Evolutionary conservation across 2,797 vertebrate genomes (phyloP).

Genomic region (Takifugu ocellatus): DNA sequence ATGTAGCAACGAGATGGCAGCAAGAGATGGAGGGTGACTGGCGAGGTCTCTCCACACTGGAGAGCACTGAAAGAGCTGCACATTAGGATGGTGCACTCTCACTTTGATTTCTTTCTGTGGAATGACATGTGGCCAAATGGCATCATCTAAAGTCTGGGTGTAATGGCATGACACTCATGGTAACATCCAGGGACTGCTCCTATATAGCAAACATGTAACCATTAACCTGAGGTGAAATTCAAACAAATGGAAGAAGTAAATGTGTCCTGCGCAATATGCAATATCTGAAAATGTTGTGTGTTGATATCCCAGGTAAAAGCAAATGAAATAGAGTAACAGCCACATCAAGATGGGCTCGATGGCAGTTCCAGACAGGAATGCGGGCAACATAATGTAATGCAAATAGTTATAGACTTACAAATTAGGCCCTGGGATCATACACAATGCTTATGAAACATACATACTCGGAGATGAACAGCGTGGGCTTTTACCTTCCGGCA

Average conservation of each 20-base stretch:
- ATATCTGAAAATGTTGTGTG: conserved; percentile 20
- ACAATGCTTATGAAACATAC: too few relatives aligned
- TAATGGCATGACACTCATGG: conserved; percentile 6
- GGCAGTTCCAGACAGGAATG: conserved; percentile 2
- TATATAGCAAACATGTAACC: conserved; percentile 16
- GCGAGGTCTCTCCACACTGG: too few relatives aligned
- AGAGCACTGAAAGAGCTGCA: neutral
- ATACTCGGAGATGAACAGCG: too few relatives aligned
- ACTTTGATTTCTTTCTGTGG: neutral
- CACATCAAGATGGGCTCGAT: conserved; percentile 35
- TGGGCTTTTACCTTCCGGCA: too few relatives aligned
- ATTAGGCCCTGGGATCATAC: neutral
- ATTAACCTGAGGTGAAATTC: conserved; percentile 26
- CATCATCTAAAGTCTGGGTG: conserved; percentile 2
- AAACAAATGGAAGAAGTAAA: conserved; percentile 12
- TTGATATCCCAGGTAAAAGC: conserved; percentile 38
- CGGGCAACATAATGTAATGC: too few relatives aligned
- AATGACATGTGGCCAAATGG: neutral
- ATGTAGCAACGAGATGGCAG: too few relatives aligned
- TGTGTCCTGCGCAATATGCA: conserved; percentile 1
- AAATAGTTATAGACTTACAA: too few relatives aligned
- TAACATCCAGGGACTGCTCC: conserved; percentile 4
- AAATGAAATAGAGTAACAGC: conserved; percentile 49
- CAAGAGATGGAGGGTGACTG: too few relatives aligned
- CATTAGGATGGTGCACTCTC: neutral